Evolutionary conservation across 2,113 vertebrate species (phyloP).

Genomic region (Cheilinus undulatus): DNA sequence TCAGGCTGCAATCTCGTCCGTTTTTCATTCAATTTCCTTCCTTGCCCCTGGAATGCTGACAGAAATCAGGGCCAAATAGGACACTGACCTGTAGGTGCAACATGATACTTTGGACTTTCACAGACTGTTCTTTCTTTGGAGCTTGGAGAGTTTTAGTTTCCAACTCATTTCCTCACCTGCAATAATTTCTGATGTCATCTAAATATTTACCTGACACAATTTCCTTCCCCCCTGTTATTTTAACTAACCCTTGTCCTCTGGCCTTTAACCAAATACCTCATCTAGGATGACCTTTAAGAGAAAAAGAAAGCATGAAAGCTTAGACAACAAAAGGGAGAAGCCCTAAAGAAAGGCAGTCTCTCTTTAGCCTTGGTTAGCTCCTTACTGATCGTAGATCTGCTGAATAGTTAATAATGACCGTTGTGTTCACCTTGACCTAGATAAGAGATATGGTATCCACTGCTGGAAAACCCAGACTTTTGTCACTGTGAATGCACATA

Average conservation of each 20-base stretch:
- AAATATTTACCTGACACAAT: neutral
- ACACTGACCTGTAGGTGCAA: conserved; percentile 18
- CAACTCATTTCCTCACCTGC: conserved; percentile 10
- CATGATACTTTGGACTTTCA: conserved; percentile 15
- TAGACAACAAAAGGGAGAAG: too few relatives aligned
- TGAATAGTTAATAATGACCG: too few relatives aligned
- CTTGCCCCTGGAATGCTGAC: conserved; percentile 13
- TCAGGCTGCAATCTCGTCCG: neutral
- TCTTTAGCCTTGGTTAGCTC: too few relatives aligned
- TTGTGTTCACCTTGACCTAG: too few relatives aligned
- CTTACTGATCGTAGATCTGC: too few relatives aligned
- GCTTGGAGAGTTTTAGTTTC: conserved; percentile 7
- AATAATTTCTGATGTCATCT: neutral
- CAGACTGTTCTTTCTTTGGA: neutral
- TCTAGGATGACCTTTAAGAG: too few relatives aligned
- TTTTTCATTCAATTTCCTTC: neutral
- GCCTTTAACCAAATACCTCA: too few relatives aligned
- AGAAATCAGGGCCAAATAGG: conserved; percentile 14
- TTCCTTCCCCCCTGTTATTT: neutral
- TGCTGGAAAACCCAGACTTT: too few relatives aligned
- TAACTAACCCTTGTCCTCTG: neutral
- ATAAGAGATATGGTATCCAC: too few relatives aligned
- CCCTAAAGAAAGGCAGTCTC: too few relatives aligned
- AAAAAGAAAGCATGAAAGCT: too few relatives aligned
- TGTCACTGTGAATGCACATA: too few relatives aligned